Evolutionary conservation across 2,888 invertebrate genomes (phyloP).

Genomic region (Deilephila elpenor): DNA sequence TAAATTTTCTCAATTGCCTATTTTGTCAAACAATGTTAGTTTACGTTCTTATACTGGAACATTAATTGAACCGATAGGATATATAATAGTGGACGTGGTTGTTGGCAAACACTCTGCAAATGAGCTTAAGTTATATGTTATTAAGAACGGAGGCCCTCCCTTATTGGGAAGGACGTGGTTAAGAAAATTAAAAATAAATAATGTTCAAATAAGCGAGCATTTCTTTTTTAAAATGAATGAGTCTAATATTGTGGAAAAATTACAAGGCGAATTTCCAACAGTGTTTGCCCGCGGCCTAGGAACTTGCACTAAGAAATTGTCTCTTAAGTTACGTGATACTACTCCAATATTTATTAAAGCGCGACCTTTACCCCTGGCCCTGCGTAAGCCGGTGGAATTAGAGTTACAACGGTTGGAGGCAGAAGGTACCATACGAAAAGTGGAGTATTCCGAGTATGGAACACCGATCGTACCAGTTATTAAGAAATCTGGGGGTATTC

Average conservation of each 20-base stretch:
- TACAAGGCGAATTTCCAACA: constrained; percentile 6
- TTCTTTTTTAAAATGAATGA: not conserved
- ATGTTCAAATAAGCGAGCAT: not conserved
- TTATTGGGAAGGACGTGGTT: constrained; percentile 8
- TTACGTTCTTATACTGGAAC: constrained; percentile 4
- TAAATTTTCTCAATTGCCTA: not conserved
- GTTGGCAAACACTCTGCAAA: not conserved
- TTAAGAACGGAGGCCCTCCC: constrained; percentile 33
- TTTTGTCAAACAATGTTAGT: not conserved
- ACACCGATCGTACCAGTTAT: constrained; percentile 35
- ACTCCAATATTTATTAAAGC: constrained; percentile 34
- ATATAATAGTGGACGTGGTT: constrained; percentile 6
- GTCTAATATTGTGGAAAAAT: not conserved
- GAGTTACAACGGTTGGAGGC: constrained; percentile 44
- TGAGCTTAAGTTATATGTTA: constrained; percentile 32
- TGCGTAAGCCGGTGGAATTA: constrained; percentile 40
- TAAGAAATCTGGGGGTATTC: constrained; percentile 33
- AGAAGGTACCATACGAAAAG: constrained; percentile 40
- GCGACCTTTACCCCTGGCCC: constrained; percentile 41
- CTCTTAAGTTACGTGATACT: not conserved
- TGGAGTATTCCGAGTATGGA: constrained; percentile 46
- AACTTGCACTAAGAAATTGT: constrained; percentile 11
- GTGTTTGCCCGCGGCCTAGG: constrained; percentile 9
- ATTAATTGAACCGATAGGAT: constrained; percentile 7
- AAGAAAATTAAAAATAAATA: constrained; percentile 15